These are phyloP conservation scores for mouse (Mus musculus) DNA, from an alignment of 2,113 vertebrate genomes.

Conservation along the genomic window DNA sequence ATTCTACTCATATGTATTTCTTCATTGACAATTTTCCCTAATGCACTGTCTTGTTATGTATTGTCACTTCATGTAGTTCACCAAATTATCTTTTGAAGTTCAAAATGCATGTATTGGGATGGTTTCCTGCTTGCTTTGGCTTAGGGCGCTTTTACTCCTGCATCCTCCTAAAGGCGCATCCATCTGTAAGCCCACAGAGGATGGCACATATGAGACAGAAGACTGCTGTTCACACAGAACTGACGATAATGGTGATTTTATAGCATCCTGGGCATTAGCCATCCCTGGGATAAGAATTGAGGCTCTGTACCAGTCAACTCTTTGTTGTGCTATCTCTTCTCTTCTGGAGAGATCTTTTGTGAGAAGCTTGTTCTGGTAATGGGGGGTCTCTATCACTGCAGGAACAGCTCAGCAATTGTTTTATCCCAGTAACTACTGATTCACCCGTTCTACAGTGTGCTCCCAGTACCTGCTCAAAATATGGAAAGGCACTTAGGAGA, in stretches of 20 bases:
- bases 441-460: not conserved
- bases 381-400: not conserved
- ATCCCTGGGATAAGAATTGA: not conserved
- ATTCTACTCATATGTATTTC: not conserved
- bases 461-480: not conserved
- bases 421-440: not conserved
- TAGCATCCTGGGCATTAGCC: not conserved
- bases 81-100: not conserved
- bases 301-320: not conserved
- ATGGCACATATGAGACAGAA: not conserved
- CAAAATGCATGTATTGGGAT: not conserved
- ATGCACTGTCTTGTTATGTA: not conserved
- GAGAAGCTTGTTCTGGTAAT: not conserved
- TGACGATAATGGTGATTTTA: not conserved
- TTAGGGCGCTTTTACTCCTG: not conserved
- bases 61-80: not conserved
- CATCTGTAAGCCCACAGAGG: not conserved
- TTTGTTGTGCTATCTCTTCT: not conserved
- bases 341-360: not conserved
- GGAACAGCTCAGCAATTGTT: not conserved
- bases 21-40: not conserved
- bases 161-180: not conserved
- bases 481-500: not conserved
- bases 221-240: not conserved
- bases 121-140: not conserved